Base-by-base conservation (phyloP, 2,797 vertebrate genomes). In the Melanotaenia pygmaea region DNA sequence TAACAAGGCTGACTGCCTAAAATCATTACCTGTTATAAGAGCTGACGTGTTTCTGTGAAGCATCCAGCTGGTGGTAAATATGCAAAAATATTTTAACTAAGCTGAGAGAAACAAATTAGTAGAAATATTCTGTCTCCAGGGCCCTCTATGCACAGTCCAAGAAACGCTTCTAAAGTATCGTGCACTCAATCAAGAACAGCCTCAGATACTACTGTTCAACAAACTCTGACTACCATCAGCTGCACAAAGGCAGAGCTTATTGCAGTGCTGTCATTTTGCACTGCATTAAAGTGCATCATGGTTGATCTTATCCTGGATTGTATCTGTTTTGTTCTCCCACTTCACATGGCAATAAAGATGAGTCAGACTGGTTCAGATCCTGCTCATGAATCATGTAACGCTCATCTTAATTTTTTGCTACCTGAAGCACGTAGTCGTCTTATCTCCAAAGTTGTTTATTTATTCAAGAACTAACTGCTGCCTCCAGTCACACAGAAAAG, bases 381-480 rank as follows among this genome's bases (percentile, higher is more conserved):
- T 3, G 2, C 26, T 78, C 40, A 59, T 61, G 71, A 70, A 60
- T 69, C 76, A 67, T 60, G 47, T 35, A 64, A 62, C 28, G 62
- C 64, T 61, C 68, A 66, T 73, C 67, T 60, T 73, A 45, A 72
- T 79, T 57, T 65, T 69, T 57, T 65, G 61, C 71, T 66, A 59
- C 59, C 56, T 83, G 72, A 71, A 76, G 72, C 72, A 80, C 13
- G 10, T 24, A 70, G 66, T 64, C 10, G 40, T 73, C 61, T 79
- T 43, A 80, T 80, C 72, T 50, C 45, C 40, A 72, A 51, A 64
- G 64, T 45, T 82, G 75, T 81, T 85, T 73, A 63, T 58, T 74
- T 53, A 77, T 82, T 84, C 64, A 79, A 45, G 66, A 50, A 26
- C 60, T 35, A 68, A 76, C 61, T 79, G 65, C 63, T 14, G 73